phyloP scores from a whole-genome alignment of 2,797 vertebrate genomes.

The Heliangelus exortis region DNA sequence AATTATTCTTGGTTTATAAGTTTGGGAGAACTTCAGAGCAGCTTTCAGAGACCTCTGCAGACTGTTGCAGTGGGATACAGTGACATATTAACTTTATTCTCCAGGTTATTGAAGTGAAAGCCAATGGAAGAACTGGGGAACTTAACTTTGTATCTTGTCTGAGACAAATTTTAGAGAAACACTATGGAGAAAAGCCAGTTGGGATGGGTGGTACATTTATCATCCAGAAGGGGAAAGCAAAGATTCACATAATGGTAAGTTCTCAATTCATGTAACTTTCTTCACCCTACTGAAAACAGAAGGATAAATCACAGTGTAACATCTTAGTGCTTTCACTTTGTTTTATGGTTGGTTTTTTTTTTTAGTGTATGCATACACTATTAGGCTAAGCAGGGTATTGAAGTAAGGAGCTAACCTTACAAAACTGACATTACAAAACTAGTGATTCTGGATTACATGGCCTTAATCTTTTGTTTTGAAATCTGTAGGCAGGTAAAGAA shows the following conservation, averaged over 20 bases:
- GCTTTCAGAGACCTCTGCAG: not conserved
- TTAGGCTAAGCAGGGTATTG: not conserved
- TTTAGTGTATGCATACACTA: not conserved
- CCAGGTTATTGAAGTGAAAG: constrained; percentile 92
- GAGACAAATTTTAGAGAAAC: constrained; percentile 86
- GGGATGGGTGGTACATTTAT: constrained; percentile 94
- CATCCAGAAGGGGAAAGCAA: constrained; percentile 94
- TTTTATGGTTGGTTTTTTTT: not conserved
- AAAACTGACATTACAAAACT: not conserved
- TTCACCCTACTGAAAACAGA: not conserved
- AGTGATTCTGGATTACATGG: not conserved
- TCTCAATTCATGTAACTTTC: not conserved
- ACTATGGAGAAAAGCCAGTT: constrained; percentile 89
- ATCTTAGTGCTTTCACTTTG: not conserved
- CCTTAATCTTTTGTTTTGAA: not conserved
- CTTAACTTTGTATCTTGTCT: constrained; percentile 91
- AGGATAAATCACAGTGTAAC: not conserved
- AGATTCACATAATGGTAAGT: constrained; percentile 94
- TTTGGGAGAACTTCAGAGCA: not conserved
- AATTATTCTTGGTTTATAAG: not conserved
- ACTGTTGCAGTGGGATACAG: not conserved
- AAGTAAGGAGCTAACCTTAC: not conserved
- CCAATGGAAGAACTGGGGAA: constrained; percentile 87
- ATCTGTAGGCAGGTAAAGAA: not conserved
- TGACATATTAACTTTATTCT: not conserved